These are phyloP conservation scores for Agrochola macilenta DNA, from an alignment of 2,888 invertebrate species.

Conservation along the genomic window DNA sequence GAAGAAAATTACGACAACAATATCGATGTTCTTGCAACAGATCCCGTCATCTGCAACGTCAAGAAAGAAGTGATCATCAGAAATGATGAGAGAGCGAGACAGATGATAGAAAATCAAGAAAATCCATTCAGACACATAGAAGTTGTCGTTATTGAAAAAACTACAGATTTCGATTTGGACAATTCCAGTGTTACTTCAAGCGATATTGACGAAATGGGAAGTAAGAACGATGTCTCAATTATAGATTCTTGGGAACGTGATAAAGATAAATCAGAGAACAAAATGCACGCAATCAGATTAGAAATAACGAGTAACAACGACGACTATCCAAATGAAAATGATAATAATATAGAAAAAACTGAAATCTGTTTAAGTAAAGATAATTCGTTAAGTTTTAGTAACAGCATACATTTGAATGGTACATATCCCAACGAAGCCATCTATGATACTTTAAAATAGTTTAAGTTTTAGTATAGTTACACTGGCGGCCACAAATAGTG, in stretches of 20 bases:
- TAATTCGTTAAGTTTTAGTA: constrained; percentile 87
- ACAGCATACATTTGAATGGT: constrained; percentile 90
- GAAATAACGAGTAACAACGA: constrained; percentile 89
- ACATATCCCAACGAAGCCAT: constrained; percentile 90
- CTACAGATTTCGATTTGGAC: constrained; percentile 87
- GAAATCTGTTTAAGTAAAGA: constrained; percentile 86
- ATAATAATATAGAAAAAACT: constrained; percentile 77
- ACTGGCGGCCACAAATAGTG: constrained; percentile 68
- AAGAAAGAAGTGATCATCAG: constrained; percentile 88
- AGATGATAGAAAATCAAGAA: constrained; percentile 86
- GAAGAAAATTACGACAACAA: constrained; percentile 86
- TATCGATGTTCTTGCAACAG: constrained; percentile 85
- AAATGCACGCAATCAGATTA: constrained; percentile 88
- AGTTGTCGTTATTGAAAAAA: constrained; percentile 89
- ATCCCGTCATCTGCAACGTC: constrained; percentile 88
- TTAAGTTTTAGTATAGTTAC: constrained; percentile 65
- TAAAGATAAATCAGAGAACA: constrained; percentile 79
- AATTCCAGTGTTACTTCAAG: constrained; percentile 86
- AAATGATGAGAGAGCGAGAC: constrained; percentile 86
- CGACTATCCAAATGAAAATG: constrained; percentile 82
- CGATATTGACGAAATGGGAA: constrained; percentile 84
- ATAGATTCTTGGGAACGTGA: constrained; percentile 88
- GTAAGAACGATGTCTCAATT: constrained; percentile 86
- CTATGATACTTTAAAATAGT: constrained; percentile 89
- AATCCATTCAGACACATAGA: constrained; percentile 89